These are phyloP conservation scores for Sceloporus tristichus DNA, from an alignment of 2,113 vertebrate genomes.

Conservation along the genomic window DNA sequence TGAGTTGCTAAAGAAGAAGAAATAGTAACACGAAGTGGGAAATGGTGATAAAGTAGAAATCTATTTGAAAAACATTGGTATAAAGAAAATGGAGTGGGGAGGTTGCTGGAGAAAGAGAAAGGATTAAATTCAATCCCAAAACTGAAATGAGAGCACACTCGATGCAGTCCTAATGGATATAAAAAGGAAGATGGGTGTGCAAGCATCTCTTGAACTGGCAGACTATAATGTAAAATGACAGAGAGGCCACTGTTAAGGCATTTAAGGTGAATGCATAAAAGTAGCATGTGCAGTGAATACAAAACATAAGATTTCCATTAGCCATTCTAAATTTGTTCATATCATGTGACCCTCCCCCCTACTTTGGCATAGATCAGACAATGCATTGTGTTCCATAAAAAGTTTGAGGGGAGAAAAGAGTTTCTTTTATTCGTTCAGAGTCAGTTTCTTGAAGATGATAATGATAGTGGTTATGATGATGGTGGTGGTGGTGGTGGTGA, in stretches of 20 bases:
- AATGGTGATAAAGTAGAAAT: background rate
- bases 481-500: too few relatives aligned
- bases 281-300: background rate
- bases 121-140: background rate
- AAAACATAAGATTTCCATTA: conserved; percentile 23
- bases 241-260: background rate
- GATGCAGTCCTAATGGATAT: background rate
- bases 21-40: background rate
- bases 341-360: background rate
- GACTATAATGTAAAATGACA: conserved; percentile 3
- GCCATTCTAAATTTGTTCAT: background rate
- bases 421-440: background rate
- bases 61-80: background rate
- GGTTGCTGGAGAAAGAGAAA: background rate
- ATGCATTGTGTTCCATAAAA: background rate
- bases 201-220: background rate
- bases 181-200: background rate
- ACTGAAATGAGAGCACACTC: background rate
- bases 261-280: conserved; percentile 1
- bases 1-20: background rate
- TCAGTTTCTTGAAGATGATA: background rate
- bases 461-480: too few relatives aligned
- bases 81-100: background rate
- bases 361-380: background rate
- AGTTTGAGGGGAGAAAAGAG: background rate